Percentiles rank a stretch among this genome's conserved stretches.
phyloP scores from a whole-genome alignment of 2,888 invertebrate species.

The Drosophila rubida region DNA sequence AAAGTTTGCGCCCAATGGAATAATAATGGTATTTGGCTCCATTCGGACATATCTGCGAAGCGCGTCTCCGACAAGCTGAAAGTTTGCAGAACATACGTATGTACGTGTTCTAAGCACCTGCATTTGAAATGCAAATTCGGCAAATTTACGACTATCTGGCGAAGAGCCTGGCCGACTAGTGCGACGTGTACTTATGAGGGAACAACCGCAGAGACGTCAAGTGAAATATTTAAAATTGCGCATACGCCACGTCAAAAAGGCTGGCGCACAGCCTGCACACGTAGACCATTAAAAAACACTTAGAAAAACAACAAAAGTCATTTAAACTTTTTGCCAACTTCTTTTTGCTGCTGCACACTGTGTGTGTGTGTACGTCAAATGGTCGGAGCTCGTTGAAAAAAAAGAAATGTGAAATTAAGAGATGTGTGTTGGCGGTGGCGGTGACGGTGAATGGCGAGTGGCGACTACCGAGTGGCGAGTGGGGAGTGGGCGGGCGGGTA shows the following conservation, averaged over 20 bases:
- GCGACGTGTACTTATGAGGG: conserved; percentile 16
- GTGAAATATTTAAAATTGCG: conserved; percentile 52
- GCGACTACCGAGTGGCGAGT: conserved; percentile 2
- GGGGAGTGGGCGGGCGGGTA: conserved; percentile 11
- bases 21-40: not conserved
- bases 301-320: conserved; percentile 81
- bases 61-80: not conserved
- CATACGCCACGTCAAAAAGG: conserved; percentile 51
- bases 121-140: conserved; percentile 1
- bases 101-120: not conserved
- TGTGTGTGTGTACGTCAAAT: conserved; percentile 49
- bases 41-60: not conserved
- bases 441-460: conserved; percentile 8
- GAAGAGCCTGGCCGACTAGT: not conserved
- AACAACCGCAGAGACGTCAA: conserved; percentile 22
- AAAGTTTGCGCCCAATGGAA: not conserved
- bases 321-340: conserved; percentile 78
- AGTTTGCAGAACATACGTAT: not conserved
- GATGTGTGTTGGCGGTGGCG: conserved; percentile 62
- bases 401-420: conserved; percentile 72
- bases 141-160: conserved; percentile 7
- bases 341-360: conserved; percentile 30
- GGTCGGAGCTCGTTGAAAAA: conserved; percentile 39
- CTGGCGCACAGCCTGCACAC: conserved; percentile 57
- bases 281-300: conserved; percentile 80